Evolutionary conservation across 35 echinoderm and acorn worm genomes (phyloP), one percentile per base, ranked within the genome.

Genomic region (Heliocidaris erythrogramma): DNA sequence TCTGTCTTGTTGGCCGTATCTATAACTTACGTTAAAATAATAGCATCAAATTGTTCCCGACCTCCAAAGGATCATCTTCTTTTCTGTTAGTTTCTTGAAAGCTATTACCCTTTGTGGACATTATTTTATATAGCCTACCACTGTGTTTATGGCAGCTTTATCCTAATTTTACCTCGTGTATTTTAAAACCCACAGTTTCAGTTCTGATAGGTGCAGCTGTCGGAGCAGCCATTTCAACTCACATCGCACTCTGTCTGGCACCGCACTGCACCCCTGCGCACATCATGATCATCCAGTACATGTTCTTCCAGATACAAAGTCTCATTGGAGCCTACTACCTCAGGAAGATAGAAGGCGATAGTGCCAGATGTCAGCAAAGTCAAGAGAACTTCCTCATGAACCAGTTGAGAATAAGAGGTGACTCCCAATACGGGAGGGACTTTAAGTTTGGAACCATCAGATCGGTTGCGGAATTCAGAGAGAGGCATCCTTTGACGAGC

Each of bases 231-330:
- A 89, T 89, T 35, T 32, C 87, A 89, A 32, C 47, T 48, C 91
- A 92, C n/a, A 92, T 92, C 91, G 59, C 91, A 30, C n/a, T 92
- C n/a, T 21, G 2, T 30, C n/a, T 92, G 21, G 91, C 49, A 12
- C 91, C 91, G 12, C 91, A 92, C 91, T 92, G 91, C 91, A 92
- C 91, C 13, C 91, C 91, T 0, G 91, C 91, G 5, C 91, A 92
- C 91, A 59, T 92, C 48, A 49, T 92, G 48, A 48, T 92, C 48
- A 92, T 92, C 91, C 91, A 92, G 91, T 92, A 92, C 91, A 92
- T 92, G 49, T 92, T 92, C 49, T 92, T 48, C 49, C 91, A 92
- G 16, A 59, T 92, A 29, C 10, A 92, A 14, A 92, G 24, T 48
- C 48, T 59, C 5, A 92, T 92, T 16, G 91, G 91, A n/a, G 13